A percentile compares a stretch with the other conserved stretches of the same genome.
Conservation (phyloP, 2,888 invertebrate species). For the Cheilosia grossa region DNA sequence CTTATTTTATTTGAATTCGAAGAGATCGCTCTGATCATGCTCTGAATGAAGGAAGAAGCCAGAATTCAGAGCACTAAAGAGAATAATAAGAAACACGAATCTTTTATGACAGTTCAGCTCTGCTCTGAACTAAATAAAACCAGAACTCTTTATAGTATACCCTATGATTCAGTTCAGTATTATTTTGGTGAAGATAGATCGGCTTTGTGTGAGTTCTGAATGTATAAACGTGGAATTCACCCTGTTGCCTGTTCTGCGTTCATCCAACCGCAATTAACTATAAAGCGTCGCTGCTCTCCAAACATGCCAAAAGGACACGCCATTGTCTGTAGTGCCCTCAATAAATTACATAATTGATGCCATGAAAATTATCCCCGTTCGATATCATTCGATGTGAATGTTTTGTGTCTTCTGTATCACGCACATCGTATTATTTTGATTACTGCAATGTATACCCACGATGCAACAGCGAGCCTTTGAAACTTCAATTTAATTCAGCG, state of each 20-base stretch:
- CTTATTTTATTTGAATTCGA: no score
- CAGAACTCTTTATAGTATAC: no score
- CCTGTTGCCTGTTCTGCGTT: not conserved
- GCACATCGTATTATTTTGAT: constrained; percentile 49
- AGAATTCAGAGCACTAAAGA: no score
- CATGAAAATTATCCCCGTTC: constrained; percentile 43
- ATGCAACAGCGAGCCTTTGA: constrained; percentile 1
- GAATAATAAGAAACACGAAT: no score
- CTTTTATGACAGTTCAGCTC: no score
- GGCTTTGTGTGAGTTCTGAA: no score
- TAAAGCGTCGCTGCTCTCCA: not conserved
- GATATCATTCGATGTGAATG: constrained; percentile 23
- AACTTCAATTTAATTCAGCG: constrained; percentile 23
- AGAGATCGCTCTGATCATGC: no score
- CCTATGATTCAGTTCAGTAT: no score
- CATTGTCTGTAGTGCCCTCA: constrained; percentile 5
- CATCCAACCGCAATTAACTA: not conserved
- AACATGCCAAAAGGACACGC: not conserved
- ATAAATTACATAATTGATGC: constrained; percentile 59
- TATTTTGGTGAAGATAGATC: no score
- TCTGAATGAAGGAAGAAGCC: no score
- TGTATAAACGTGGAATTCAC: not conserved
- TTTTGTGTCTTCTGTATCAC: constrained; percentile 36
- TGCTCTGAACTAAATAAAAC: no score
- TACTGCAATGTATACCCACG: not conserved